phyloP scores from a whole-genome alignment of 2,797 vertebrate genomes.

The Okamejei kenojei region DNA sequence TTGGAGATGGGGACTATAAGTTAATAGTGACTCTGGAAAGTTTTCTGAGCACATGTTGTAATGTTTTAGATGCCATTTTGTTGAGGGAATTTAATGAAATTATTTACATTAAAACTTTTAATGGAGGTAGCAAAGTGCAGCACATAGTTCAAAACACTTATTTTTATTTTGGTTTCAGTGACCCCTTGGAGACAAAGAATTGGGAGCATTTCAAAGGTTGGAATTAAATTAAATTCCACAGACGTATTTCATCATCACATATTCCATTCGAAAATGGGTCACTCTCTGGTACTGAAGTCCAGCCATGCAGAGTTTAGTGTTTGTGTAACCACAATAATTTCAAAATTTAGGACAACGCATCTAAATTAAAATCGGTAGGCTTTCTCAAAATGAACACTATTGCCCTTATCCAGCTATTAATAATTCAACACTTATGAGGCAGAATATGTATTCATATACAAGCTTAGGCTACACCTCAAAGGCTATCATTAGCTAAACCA shows the following conservation, averaged over 20 bases:
- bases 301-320: not conserved
- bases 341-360: slow-evolving; percentile 11
- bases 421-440: not conserved
- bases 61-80: not conserved
- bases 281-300: not conserved
- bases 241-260: not conserved
- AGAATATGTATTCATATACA: not conserved
- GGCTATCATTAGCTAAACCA: not conserved
- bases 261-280: slow-evolving; percentile 5
- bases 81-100: not conserved
- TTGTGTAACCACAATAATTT: not conserved
- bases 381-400: not conserved
- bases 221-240: not conserved
- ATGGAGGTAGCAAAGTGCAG: no score
- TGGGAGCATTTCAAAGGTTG: not conserved
- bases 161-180: not conserved
- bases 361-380: not conserved
- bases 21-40: not conserved
- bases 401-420: not conserved
- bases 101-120: no score
- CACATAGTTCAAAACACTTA: not conserved
- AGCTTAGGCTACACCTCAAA: not conserved
- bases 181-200: not conserved
- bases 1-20: not conserved
- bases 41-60: not conserved